Base-by-base conservation (phyloP, 2,888 invertebrate genomes). In the Galerucella nymphaeae region DNA sequence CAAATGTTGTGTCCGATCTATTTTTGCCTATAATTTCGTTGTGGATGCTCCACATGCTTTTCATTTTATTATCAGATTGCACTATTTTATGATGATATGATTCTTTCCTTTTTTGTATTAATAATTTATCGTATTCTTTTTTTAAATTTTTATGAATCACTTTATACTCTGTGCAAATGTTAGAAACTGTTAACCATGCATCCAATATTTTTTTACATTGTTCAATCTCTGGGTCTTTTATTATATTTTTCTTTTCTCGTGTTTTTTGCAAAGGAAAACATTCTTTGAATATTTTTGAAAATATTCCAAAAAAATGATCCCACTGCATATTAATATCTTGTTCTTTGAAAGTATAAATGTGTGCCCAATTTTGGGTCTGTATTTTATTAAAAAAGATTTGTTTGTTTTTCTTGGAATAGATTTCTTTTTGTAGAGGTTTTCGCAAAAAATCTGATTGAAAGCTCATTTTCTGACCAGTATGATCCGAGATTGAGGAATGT, bases 41-140 rank as follows among this genome's bases (percentile, higher is more conserved):
- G 50, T 65, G 53, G 23, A 65, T 65, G 30, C 30, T 62, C 41
- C 62, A 62, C 62, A 62, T 62, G 16, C 62, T 23, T 30, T 62
- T 62, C 62, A 65, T 50, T 53, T 65, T 65, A 30, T 65, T 65
- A 65, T 65, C 65, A n/a, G 30, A 65, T 23, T 62, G 30, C 13
- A 23, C 5, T 13, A 62, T 62, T 62, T 62, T 62, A 23, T 20
- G 30, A 11, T 16, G 65, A 50, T 65, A 65, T 18, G 50, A 65
- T 48, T 65, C 65, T 65, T 50, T 53, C 53, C 53, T 65, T 65
- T 65, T 64, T 53, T 65, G 16, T 50, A 50, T 50, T 30, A 65
- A 65, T 53, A 53, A 38, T 20, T 64, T 45, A 53, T 65, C 6
- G 30, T 65, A 53, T 53, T 53, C 53, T n/a, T 65, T 65, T 65